These are phyloP conservation scores for Lagocephalus sceleratus DNA, from an alignment of 2,797 vertebrate genomes.

Conservation along the genomic window DNA sequence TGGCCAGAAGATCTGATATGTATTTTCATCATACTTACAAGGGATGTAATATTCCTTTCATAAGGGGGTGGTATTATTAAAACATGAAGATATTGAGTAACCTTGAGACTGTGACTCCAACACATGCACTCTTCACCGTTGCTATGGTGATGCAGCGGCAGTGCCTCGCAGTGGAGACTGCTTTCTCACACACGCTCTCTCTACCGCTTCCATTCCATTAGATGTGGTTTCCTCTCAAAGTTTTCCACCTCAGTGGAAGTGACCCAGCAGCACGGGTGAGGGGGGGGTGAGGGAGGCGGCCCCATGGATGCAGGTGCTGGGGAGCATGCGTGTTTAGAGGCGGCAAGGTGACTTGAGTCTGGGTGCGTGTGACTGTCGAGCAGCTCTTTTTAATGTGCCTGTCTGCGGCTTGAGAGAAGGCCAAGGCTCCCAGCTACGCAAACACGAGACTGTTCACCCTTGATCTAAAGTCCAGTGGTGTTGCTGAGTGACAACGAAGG, in stretches of 20 bases:
- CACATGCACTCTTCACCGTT: constrained; percentile 64
- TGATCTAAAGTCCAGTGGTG: constrained; percentile 12
- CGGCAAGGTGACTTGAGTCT: constrained; percentile 34
- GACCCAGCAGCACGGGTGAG: constrained; percentile 31
- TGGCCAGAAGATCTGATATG: constrained; percentile 43
- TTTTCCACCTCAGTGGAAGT: constrained; percentile 46
- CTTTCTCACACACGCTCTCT: constrained; percentile 39
- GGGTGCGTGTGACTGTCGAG: constrained; percentile 34
- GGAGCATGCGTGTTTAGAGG: constrained; percentile 13
- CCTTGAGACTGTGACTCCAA: constrained; percentile 68
- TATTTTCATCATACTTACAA: constrained; percentile 62
- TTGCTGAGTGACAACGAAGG: constrained; percentile 1
- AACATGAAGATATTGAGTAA: constrained; percentile 74
- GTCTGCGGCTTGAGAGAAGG: constrained; percentile 43
- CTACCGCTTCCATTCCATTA: constrained; percentile 51
- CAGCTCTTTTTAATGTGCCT: constrained; percentile 21
- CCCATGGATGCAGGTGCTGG: not conserved
- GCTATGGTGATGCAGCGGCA: constrained; percentile 71
- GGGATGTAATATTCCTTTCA: constrained; percentile 61
- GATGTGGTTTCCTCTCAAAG: constrained; percentile 46
- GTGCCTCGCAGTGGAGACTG: constrained; percentile 45
- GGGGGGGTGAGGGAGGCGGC: not conserved
- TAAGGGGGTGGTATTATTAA: constrained; percentile 63
- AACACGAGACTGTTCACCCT: constrained; percentile 23
- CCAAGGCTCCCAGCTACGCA: constrained; percentile 1